Percentiles rank a stretch among this genome's conserved stretches.
Conservation (phyloP, 2,888 invertebrate genomes). For the Ctenicera cuprea region DNA sequence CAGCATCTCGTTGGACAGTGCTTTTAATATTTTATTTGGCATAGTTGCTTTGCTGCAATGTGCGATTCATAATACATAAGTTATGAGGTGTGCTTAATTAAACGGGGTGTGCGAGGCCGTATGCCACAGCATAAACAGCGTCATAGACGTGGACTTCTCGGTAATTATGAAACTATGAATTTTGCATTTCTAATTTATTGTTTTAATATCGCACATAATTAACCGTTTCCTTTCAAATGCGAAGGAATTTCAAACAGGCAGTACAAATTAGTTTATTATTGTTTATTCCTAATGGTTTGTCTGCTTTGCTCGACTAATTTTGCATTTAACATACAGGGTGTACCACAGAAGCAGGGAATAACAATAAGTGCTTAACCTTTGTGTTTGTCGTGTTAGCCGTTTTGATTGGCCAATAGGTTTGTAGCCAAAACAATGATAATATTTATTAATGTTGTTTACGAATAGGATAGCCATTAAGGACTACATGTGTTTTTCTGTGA, state of each 20-base stretch:
- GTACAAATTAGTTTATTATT: constrained; percentile 5
- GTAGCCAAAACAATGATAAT: no score
- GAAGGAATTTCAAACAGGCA: background rate
- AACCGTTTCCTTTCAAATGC: background rate
- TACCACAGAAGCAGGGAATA: no score
- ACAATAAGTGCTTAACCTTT: no score
- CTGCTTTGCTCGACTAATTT: no score
- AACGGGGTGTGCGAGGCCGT: constrained; percentile 35
- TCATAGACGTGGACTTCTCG: constrained; percentile 24
- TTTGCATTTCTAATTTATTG: constrained; percentile 26
- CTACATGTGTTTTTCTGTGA: no score
- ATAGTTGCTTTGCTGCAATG: constrained; percentile 40
- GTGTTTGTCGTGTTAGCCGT: no score
- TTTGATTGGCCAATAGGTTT: no score
- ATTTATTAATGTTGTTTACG: no score
- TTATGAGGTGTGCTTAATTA: constrained; percentile 45
- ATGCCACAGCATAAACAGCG: constrained; percentile 25
- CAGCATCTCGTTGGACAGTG: constrained; percentile 35
- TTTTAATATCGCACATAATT: constrained; percentile 16
- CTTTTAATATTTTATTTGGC: constrained; percentile 37
- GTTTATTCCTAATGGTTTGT: no score
- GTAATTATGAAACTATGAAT: constrained; percentile 20
- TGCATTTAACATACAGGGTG: no score
- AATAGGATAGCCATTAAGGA: no score
- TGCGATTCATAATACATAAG: constrained; percentile 39